Percentiles rank a stretch among this genome's conserved stretches.
Evolutionary conservation across 2,888 invertebrate species (phyloP).

Genomic region (Globia sparganii): DNA sequence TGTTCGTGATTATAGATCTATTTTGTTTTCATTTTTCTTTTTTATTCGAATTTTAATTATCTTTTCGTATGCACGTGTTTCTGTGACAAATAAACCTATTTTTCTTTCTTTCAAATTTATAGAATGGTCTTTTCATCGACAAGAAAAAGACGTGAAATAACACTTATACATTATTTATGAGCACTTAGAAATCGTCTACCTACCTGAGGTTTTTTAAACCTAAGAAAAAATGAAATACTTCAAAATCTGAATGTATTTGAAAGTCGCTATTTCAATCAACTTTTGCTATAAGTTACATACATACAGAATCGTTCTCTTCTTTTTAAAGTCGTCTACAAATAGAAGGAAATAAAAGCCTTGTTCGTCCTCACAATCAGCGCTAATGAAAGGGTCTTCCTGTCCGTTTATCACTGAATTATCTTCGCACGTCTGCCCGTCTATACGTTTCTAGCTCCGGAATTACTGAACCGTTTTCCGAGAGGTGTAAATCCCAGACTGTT

Average conservation of each 20-base stretch:
- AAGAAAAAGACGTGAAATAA: background rate
- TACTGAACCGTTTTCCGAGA: constrained; percentile 56
- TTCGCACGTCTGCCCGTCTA: constrained; percentile 57
- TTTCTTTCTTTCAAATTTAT: background rate
- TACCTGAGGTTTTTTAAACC: background rate
- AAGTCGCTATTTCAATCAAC: background rate
- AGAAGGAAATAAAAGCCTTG: constrained; percentile 27
- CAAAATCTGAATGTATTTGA: background rate
- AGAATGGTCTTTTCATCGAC: background rate
- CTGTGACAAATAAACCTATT: too few relatives aligned
- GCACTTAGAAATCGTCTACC: background rate
- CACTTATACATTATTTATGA: background rate
- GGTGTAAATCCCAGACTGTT: constrained; percentile 47
- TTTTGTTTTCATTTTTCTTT: too few relatives aligned
- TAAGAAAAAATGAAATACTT: background rate
- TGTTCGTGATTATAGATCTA: too few relatives aligned
- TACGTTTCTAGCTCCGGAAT: constrained; percentile 53
- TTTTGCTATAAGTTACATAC: background rate
- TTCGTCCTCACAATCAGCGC: constrained; percentile 76
- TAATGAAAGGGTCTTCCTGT: constrained; percentile 77
- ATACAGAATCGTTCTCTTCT: background rate
- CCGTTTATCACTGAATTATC: constrained; percentile 76
- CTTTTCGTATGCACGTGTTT: too few relatives aligned
- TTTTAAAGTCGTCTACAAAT: constrained; percentile 34
- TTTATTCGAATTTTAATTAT: too few relatives aligned